Evolutionary conservation across 1,140 invertebrate genomes (phyloP).

Genomic region (Thaumatotibia leucotreta): DNA sequence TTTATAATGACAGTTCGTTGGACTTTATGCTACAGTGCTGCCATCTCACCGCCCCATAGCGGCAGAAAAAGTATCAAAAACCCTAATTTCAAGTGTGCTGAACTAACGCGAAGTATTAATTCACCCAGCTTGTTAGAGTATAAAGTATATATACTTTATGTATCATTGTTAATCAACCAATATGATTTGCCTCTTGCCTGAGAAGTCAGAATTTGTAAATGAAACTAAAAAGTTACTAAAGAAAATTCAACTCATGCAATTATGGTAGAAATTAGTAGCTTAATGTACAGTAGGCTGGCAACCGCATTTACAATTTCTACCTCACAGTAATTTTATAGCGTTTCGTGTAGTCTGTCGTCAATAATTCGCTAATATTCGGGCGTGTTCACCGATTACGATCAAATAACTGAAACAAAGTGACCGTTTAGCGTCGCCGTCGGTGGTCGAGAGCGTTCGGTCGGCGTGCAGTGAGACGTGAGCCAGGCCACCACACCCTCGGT

Average conservation of each 20-base stretch:
- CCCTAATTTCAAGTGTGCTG: no score
- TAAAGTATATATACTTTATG: no score
- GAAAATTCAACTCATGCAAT: not conserved
- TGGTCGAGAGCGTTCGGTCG: constrained; percentile 16
- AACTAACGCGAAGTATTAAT: no score
- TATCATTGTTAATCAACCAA: no score
- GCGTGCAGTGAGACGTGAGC: not conserved
- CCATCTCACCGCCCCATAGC: no score
- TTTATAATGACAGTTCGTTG: no score
- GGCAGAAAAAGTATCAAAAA: no score
- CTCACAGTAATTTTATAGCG: constrained; percentile 49
- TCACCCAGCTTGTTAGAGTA: no score
- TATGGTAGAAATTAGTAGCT: constrained; percentile 25
- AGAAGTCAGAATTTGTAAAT: not conserved
- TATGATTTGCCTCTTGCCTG: no score
- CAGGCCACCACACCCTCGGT: constrained; percentile 57
- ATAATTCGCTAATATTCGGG: constrained; percentile 59
- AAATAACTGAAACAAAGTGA: constrained; percentile 50
- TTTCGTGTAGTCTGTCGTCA: constrained; percentile 52
- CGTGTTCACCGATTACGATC: constrained; percentile 47
- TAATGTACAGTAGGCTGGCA: constrained; percentile 31
- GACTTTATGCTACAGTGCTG: no score
- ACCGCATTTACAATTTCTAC: constrained; percentile 31
- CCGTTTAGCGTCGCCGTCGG: constrained; percentile 26
- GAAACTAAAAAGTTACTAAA: not conserved